Conservation (phyloP, 2,113 vertebrate genomes). For the Sinocyclocheilus maitianheensis region DNA sequence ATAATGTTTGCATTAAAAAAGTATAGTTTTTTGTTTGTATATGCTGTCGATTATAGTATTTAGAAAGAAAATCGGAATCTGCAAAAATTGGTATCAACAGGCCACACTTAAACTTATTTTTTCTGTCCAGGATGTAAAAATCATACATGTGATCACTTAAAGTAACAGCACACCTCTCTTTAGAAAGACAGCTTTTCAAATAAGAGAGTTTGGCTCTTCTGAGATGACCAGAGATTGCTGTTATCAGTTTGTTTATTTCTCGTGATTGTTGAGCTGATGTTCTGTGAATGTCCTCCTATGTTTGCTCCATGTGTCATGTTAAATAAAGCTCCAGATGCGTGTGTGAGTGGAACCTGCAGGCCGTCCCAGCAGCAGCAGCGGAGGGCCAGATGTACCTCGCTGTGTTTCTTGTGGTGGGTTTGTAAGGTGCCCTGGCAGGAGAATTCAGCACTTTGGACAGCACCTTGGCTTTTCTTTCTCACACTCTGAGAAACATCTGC, state of each 20-base stretch:
- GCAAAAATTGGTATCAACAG: no score
- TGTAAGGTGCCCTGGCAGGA: conserved; percentile 75
- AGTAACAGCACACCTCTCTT: neutral
- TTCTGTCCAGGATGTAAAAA: no score
- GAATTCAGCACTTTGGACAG: conserved; percentile 86
- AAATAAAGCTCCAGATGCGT: conserved; percentile 38
- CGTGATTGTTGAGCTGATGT: neutral
- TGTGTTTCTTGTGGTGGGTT: conserved; percentile 66
- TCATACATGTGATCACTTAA: no score
- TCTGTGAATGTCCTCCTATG: neutral
- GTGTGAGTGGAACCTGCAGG: conserved; percentile 53
- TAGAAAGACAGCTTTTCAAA: neutral
- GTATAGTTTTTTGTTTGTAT: no score
- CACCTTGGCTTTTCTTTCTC: conserved; percentile 74
- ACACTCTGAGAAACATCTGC: conserved; percentile 66
- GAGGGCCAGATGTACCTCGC: conserved; percentile 62
- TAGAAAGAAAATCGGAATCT: no score
- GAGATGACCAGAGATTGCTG: neutral
- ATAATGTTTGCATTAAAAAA: no score
- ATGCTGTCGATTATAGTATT: no score
- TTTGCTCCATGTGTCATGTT: neutral
- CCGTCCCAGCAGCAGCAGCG: conserved; percentile 4
- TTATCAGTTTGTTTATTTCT: neutral
- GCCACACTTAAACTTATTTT: no score
- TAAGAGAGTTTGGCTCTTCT: neutral